phyloP scores from a whole-genome alignment of 2,113 vertebrate species.

The Xenus cinereus region DNA sequence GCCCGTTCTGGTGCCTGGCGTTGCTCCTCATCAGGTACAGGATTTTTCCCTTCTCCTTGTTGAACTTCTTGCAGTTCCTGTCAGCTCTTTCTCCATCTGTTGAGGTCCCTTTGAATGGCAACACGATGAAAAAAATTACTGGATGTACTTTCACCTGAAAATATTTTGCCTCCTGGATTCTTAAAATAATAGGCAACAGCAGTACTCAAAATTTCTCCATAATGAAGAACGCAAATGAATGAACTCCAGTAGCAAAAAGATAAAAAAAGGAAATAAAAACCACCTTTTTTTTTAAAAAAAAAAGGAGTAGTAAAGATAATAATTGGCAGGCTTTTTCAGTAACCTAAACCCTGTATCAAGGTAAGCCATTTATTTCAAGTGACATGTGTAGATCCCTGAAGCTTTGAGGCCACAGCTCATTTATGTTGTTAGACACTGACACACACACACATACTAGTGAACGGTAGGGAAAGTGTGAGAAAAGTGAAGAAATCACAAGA shows the following conservation, averaged over 20 bases:
- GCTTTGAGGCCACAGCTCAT: neutral
- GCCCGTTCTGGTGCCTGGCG: rapidly evolving
- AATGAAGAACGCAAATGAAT: neutral
- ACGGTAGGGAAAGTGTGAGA: neutral
- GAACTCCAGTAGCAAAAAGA: neutral
- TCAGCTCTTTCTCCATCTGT: neutral
- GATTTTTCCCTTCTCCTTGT: neutral
- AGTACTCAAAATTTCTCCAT: neutral
- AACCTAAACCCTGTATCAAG: neutral
- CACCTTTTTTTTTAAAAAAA: neutral
- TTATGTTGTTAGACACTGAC: neutral
- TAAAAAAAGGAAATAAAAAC: rapidly evolving
- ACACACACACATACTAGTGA: neutral
- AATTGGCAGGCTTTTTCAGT: neutral
- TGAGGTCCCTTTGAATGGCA: neutral
- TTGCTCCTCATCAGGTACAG: neutral
- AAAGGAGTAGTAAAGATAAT: neutral
- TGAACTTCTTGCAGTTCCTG: neutral
- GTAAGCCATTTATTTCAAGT: slow-evolving; percentile 17
- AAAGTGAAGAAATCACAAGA: neutral
- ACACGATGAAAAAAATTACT: neutral
- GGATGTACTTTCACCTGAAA: neutral
- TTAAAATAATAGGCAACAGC: neutral
- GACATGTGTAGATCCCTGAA: neutral
- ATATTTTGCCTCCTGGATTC: neutral